Percentiles rank a stretch among this genome's conserved stretches.
Conservation (phyloP, 1,140 invertebrate genomes). For the Halictus rubicundus region DNA sequence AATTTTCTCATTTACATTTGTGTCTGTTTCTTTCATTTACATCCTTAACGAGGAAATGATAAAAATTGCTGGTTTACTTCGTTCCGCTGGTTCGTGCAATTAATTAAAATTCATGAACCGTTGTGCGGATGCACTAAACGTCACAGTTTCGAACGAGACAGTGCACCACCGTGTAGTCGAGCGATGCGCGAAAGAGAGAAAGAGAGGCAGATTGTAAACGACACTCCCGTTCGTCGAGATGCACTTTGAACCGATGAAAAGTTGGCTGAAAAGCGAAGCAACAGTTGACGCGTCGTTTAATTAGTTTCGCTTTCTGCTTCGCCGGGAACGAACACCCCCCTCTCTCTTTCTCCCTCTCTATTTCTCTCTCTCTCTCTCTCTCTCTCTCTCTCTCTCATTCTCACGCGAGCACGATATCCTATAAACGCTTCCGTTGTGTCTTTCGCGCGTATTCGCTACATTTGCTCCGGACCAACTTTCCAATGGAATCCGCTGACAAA, state of each 20-base stretch:
- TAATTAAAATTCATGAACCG: too few relatives aligned
- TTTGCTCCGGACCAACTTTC: conserved; percentile 5
- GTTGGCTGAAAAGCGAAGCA: conserved; percentile 34
- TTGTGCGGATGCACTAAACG: too few relatives aligned
- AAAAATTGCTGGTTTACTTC: too few relatives aligned
- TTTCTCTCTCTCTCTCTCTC: not conserved
- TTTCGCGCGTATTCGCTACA: not conserved
- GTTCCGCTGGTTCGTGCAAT: too few relatives aligned
- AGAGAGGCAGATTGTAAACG: not conserved
- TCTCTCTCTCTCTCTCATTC: not conserved
- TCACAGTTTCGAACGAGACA: too few relatives aligned
- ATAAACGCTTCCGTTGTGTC: conserved; percentile 10
- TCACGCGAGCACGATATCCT: not conserved
- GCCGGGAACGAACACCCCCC: not conserved
- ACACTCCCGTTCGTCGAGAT: not conserved
- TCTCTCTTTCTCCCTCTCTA: not conserved
- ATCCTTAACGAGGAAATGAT: too few relatives aligned
- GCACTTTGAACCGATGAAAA: conserved; percentile 39
- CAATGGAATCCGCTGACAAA: conserved; percentile 13
- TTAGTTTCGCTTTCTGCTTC: conserved; percentile 24
- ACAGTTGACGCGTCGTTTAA: conserved; percentile 42
- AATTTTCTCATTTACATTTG: too few relatives aligned
- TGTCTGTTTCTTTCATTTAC: too few relatives aligned
- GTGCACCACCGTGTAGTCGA: too few relatives aligned
- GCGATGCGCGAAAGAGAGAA: not conserved